A percentile compares a stretch with the other conserved stretches of the same genome.
phyloP scores from a whole-genome alignment of 2,888 invertebrate genomes.

The Brachypalpus laphriformis region DNA sequence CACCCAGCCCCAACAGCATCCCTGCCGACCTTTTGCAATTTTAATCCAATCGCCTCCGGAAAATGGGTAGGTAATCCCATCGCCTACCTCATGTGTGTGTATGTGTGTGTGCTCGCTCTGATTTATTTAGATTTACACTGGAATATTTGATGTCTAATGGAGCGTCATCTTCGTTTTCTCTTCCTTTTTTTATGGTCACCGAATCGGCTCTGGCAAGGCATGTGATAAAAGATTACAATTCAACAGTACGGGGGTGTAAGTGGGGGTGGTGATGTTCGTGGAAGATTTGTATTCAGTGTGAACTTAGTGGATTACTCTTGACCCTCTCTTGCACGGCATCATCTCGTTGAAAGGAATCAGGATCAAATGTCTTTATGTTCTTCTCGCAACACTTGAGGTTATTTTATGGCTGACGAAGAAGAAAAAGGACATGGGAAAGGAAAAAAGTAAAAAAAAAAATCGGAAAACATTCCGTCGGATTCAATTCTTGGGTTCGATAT shows the following conservation, averaged over 20 bases:
- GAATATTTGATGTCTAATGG: slow-evolving; percentile 66
- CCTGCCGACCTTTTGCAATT: slow-evolving; percentile 34
- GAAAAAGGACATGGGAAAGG: slow-evolving; percentile 7
- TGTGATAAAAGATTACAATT: slow-evolving; percentile 59
- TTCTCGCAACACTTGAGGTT: slow-evolving; percentile 61
- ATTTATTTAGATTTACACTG: slow-evolving; percentile 64
- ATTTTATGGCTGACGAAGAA: slow-evolving; percentile 45
- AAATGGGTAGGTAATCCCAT: slow-evolving; percentile 25
- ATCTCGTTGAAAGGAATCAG: slow-evolving; percentile 58
- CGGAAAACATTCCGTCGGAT: slow-evolving; percentile 35
- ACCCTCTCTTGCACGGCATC: slow-evolving; percentile 24
- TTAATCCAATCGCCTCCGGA: slow-evolving; percentile 48
- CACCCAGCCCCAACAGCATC: neutral
- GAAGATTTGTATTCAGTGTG: slow-evolving; percentile 47
- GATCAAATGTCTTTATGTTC: slow-evolving; percentile 51
- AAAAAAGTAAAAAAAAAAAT: neutral
- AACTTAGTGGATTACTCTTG: slow-evolving; percentile 61
- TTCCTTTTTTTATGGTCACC: slow-evolving; percentile 39
- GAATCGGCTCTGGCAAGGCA: slow-evolving; percentile 7
- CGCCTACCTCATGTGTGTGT: neutral
- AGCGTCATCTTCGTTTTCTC: slow-evolving; percentile 48
- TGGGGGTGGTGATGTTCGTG: neutral
- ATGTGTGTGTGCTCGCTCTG: slow-evolving; percentile 6
- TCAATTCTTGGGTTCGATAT: slow-evolving; percentile 40
- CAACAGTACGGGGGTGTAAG: slow-evolving; percentile 31